Evolutionary conservation across 2,888 invertebrate genomes (phyloP), one percentile per base, ranked within the genome.

Genomic region (Lordiphosa fenestrarum): DNA sequence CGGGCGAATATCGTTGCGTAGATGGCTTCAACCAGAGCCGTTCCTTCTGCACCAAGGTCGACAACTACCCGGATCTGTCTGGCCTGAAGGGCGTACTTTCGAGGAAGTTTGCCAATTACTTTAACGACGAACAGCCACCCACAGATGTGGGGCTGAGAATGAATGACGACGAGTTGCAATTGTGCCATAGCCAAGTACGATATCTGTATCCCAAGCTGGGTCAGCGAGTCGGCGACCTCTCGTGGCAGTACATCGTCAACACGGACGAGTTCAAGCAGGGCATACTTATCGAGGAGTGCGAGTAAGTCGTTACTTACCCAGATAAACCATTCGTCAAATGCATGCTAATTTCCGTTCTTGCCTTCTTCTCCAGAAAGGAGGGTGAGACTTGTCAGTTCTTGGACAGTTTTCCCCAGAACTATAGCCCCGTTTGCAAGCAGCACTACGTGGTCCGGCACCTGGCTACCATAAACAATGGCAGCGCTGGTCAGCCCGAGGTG

Each of bases 231-330:
- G 90, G 92, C 10, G 90, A 92, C n/a, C 91, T 91, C 9, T 90
- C 93, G 62, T 95, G 94, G 94, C 91, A 92, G 72, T 91, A 91
- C 50, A 92, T 96, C 19, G 90, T 95, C 1, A 95, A 96, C 85
- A 94, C 92, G 15, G 91, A 91, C 0, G 88, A 91, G 1, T 92
- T 92, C 44, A 90, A 92, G 10, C 96, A 96, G 88, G 94, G 93
- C 13, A 92, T 95, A 41, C 91, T 93, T 41, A 92, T 94, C 0
- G 95, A 96, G 88, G 91, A 92, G 62, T 96, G 96, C 90, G 65
- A 87, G 95, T 95, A 89, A 92, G 93, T 92, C 33, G 6, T 4
- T n/a, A n/a, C n/a, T 33, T 13, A 41, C 5, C 12, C 4, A 12
- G 4, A 5, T 4, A 13, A 9, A 30, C 10, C 10, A 5, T 19